A percentile compares a stretch with the other conserved stretches of the same genome.
These are phyloP conservation scores for Choloepus didactylus DNA, from an alignment of 2,797 vertebrate genomes.

Conservation along the genomic window DNA sequence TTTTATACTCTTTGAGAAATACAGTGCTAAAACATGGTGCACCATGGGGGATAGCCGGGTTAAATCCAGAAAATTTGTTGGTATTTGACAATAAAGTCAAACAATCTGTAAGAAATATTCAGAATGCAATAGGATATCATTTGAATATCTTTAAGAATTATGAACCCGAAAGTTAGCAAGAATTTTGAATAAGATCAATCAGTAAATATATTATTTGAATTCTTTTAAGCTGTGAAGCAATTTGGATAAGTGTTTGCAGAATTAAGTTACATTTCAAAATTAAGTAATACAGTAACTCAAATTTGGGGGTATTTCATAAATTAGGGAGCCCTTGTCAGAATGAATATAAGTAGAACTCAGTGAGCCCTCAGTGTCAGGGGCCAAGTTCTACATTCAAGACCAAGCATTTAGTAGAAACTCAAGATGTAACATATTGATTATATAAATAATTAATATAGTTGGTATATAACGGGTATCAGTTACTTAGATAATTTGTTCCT, in stretches of 20 bases:
- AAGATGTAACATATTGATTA: not conserved
- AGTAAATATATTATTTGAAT: constrained; percentile 21
- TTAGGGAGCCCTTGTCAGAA: not conserved
- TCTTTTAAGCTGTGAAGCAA: not conserved
- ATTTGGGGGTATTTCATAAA: not conserved
- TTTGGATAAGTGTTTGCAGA: not conserved
- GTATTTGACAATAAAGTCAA: not conserved
- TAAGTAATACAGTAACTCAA: not conserved
- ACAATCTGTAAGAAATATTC: not conserved
- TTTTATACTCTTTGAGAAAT: not conserved
- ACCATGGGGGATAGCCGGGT: not conserved
- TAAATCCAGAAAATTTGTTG: not conserved
- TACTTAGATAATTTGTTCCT: too few species aligned
- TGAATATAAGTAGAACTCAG: not conserved
- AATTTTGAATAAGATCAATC: not conserved
- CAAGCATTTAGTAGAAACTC: not conserved
- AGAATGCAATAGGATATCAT: not conserved
- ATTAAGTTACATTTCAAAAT: not conserved
- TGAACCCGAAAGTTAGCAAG: not conserved
- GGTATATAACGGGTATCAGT: not conserved
- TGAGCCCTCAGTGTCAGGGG: not conserved
- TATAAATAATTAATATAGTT: not conserved
- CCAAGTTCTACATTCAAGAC: not conserved
- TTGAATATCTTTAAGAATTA: constrained; percentile 28
- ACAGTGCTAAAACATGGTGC: not conserved